These are phyloP conservation scores for Microcebus jonahi DNA, from an alignment of 2,113 vertebrate species.

Conservation along the genomic window DNA sequence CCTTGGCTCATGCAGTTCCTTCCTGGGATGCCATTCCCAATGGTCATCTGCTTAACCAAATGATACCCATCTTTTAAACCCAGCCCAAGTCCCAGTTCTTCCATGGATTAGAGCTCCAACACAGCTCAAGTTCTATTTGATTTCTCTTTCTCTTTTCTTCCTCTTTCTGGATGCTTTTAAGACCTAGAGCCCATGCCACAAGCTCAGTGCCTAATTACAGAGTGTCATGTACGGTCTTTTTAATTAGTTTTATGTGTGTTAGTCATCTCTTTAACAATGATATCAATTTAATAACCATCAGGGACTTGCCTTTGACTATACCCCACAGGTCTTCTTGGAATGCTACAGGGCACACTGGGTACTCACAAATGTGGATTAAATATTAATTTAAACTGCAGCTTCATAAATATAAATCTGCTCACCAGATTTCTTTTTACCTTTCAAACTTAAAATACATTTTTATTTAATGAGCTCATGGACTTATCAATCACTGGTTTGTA, in stretches of 20 bases:
- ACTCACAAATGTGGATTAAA: conserved; percentile 35
- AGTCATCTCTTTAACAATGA: not conserved
- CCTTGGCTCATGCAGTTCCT: not conserved
- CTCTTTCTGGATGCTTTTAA: not conserved
- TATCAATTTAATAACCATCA: not conserved
- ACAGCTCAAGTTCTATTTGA: not conserved
- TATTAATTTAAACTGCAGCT: conserved; percentile 45
- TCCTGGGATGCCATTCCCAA: not conserved
- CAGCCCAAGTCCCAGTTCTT: not conserved
- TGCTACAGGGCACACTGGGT: not conserved
- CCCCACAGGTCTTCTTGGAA: not conserved
- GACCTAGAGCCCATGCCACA: not conserved
- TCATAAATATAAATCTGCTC: conserved; percentile 59
- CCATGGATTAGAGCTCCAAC: not conserved
- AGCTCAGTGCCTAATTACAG: not conserved
- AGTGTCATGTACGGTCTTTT: not conserved
- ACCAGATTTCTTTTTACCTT: conserved; percentile 51
- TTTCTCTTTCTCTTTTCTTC: not conserved
- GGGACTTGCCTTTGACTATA: conserved; percentile 4
- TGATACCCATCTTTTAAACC: not conserved
- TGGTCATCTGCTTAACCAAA: not conserved
- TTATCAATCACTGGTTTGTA: conserved; percentile 54
- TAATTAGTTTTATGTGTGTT: not conserved
- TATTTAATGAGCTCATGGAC: conserved; percentile 54
- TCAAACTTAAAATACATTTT: conserved; percentile 64